These are phyloP conservation scores for Oreochromis niloticus DNA, from an alignment of 2,113 vertebrate species.

Conservation along the genomic window DNA sequence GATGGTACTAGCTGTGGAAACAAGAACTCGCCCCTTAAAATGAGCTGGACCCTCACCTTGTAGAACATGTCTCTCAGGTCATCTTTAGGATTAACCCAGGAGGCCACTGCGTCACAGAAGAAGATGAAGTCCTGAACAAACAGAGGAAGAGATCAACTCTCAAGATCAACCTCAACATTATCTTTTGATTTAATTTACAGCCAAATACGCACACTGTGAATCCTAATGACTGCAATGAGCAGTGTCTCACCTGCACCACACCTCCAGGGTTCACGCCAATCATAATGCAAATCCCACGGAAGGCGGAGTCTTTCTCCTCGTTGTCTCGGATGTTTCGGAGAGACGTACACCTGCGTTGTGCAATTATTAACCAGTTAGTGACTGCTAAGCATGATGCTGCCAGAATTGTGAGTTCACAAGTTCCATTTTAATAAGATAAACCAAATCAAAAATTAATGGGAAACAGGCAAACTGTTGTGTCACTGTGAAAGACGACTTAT, in stretches of 20 bases:
- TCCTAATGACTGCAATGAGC: not conserved
- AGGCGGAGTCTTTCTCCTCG: slow-evolving; percentile 92
- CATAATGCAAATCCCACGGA: slow-evolving; percentile 94
- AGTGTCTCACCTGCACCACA: slow-evolving; percentile 82
- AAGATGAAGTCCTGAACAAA: slow-evolving; percentile 87
- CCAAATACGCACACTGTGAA: not conserved
- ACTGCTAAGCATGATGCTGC: not conserved
- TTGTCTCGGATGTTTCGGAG: slow-evolving; percentile 92
- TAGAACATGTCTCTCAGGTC: slow-evolving; percentile 95
- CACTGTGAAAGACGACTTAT: not conserved
- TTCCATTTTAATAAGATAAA: not conserved
- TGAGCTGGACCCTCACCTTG: slow-evolving; percentile 72
- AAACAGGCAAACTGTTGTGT: not conserved
- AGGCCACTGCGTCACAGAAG: slow-evolving; percentile 92
- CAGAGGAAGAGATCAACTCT: not conserved
- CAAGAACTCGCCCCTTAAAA: not conserved
- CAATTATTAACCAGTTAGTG: not conserved
- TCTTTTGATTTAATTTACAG: not conserved
- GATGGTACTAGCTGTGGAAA: not conserved
- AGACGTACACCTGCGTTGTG: slow-evolving; percentile 81
- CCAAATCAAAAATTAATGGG: not conserved
- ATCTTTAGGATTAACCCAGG: slow-evolving; percentile 92
- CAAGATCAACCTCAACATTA: not conserved
- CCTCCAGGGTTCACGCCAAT: slow-evolving; percentile 92
- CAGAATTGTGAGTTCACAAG: not conserved